Evolutionary conservation across 1,140 invertebrate species (phyloP).

Genomic region (Episyrphus balteatus): DNA sequence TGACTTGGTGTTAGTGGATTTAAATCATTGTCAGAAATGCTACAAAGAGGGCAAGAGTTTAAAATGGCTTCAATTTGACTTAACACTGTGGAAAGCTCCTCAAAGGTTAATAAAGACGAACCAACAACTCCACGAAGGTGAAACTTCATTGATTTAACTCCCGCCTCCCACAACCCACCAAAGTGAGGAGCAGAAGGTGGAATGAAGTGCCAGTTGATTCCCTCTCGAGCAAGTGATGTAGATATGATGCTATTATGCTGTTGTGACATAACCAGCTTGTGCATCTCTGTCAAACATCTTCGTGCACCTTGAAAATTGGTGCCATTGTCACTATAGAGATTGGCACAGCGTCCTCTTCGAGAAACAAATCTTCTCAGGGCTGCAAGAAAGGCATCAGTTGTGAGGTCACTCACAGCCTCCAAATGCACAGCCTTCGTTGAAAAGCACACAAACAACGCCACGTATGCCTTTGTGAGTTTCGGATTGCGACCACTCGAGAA

Average conservation of each 20-base stretch:
- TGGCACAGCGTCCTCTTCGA: constrained; percentile 9
- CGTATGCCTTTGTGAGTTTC: constrained; percentile 13
- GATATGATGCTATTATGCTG: too few species aligned
- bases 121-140: constrained; percentile 13
- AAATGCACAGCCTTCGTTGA: constrained; percentile 16
- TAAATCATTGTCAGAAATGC: constrained; percentile 11
- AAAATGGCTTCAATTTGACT: constrained; percentile 15
- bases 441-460: constrained; percentile 14
- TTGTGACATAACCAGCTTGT: too few species aligned
- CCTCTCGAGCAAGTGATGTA: too few species aligned
- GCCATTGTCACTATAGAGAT: background rate
- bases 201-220: constrained; percentile 10
- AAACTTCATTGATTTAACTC: constrained; percentile 11
- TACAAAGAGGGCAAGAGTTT: constrained; percentile 16
- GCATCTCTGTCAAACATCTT: background rate
- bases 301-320: background rate
- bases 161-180: constrained; percentile 13
- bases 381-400: constrained; percentile 19
- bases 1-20: constrained; percentile 15
- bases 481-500: constrained; percentile 8
- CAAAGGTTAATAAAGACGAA: constrained; percentile 13
- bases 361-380: constrained; percentile 22
- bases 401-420: constrained; percentile 14
- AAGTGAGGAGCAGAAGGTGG: constrained; percentile 7
- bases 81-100: constrained; percentile 19